Conservation (phyloP, 2,113 vertebrate species). For the Collichthys lucidus region DNA sequence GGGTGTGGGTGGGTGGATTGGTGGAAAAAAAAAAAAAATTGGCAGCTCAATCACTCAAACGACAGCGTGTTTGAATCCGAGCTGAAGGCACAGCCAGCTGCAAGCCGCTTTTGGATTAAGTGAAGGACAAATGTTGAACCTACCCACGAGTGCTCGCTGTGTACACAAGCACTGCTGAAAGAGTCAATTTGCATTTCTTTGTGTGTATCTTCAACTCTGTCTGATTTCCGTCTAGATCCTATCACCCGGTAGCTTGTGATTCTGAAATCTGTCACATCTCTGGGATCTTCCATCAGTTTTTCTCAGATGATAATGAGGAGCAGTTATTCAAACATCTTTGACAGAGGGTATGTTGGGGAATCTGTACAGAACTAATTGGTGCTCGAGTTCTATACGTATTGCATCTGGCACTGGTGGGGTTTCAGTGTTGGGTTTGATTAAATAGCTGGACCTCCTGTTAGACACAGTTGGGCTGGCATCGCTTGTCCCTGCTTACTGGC, state of each 20-base stretch:
- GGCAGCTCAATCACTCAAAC: constrained; percentile 61
- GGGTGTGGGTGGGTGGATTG: not conserved
- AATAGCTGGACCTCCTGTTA: constrained; percentile 84
- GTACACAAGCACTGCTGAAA: constrained; percentile 9
- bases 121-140: constrained; percentile 54
- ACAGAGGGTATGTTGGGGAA: constrained; percentile 70
- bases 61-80: constrained; percentile 31
- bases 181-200: constrained; percentile 5
- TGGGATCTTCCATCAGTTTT: constrained; percentile 30
- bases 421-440: constrained; percentile 84
- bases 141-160: not conserved
- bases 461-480: constrained; percentile 84
- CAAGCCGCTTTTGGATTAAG: constrained; percentile 42
- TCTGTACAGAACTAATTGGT: constrained; percentile 79
- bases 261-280: constrained; percentile 18
- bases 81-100: constrained; percentile 41
- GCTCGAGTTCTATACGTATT: constrained; percentile 78
- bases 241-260: not conserved
- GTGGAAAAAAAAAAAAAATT: constrained; percentile 19
- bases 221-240: not conserved
- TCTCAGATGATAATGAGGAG: constrained; percentile 49
- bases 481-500: constrained; percentile 79
- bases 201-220: not conserved
- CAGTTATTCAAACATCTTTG: constrained; percentile 64
- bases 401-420: constrained; percentile 83